Conservation (phyloP, 2,113 vertebrate genomes). For the Phodopus roborovskii region DNA sequence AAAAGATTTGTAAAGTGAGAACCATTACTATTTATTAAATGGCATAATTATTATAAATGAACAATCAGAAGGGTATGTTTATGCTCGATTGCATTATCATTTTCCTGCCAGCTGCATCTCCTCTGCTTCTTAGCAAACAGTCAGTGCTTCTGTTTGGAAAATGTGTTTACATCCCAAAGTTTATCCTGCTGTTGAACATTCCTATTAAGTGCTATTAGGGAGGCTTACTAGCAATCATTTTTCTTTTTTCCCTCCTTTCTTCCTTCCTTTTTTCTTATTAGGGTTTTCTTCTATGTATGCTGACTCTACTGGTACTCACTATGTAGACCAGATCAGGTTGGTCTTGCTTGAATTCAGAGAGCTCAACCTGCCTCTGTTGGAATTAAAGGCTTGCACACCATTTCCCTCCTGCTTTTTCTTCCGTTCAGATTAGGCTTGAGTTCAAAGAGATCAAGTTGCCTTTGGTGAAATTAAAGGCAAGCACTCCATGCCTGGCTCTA, state of each 20-base stretch:
- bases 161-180: slow-evolving; percentile 46
- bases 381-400: not conserved
- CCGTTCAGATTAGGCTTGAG: not conserved
- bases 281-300: not conserved
- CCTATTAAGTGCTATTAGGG: not conserved
- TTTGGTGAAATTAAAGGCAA: not conserved
- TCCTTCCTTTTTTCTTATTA: not conserved
- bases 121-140: slow-evolving; percentile 68
- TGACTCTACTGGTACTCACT: not conserved
- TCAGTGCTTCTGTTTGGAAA: slow-evolving; percentile 60
- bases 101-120: slow-evolving; percentile 51
- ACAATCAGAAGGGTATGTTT: slow-evolving; percentile 52
- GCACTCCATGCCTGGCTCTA: not conserved
- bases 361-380: not conserved
- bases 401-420: not conserved
- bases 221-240: not conserved
- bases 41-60: slow-evolving; percentile 50
- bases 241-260: not conserved
- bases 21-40: slow-evolving; percentile 57
- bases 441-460: not conserved
- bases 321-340: not conserved
- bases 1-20: slow-evolving; percentile 30
- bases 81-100: slow-evolving; percentile 21
- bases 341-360: not conserved
- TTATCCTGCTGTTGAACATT: slow-evolving; percentile 29